A percentile compares a stretch with the other conserved stretches of the same genome.
Evolutionary conservation across 2,888 invertebrate species (phyloP).

Genomic region (Anthrax anthrax): DNA sequence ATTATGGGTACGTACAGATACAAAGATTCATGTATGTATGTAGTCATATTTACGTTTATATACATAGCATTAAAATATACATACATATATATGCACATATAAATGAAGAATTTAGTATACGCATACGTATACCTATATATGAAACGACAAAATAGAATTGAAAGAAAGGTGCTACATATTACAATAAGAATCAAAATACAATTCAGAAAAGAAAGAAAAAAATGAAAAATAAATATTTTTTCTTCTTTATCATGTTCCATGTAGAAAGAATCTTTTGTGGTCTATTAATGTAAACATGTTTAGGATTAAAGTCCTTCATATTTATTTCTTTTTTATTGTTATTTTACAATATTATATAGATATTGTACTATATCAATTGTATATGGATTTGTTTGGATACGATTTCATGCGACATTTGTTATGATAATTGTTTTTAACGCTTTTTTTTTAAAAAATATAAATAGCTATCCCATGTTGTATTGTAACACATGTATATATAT

Average conservation of each 20-base stretch:
- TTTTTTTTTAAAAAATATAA: constrained; percentile 5
- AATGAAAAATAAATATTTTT: background rate
- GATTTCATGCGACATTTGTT: constrained; percentile 12
- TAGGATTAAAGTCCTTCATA: constrained; percentile 3
- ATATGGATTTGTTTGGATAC: constrained; percentile 11
- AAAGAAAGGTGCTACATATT: too few species aligned
- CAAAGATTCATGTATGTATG: too few species aligned
- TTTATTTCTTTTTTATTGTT: background rate
- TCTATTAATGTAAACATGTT: constrained; percentile 8
- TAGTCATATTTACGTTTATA: too few species aligned
- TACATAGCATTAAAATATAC: too few species aligned
- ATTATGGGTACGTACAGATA: too few species aligned
- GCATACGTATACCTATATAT: too few species aligned
- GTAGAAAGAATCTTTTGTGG: constrained; percentile 1
- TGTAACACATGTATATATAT: background rate
- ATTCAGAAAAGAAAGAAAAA: background rate
- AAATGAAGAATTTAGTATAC: too few species aligned
- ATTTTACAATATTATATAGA: background rate
- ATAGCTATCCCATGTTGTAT: too few species aligned
- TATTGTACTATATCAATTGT: background rate
- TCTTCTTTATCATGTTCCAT: background rate
- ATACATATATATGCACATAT: too few species aligned
- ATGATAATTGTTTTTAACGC: constrained; percentile 10
- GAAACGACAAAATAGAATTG: too few species aligned
- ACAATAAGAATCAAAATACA: background rate